Evolutionary conservation across 1,140 invertebrate species (phyloP), one percentile per base, ranked within the genome.

Genomic region (Drosophila nikananu): DNA sequence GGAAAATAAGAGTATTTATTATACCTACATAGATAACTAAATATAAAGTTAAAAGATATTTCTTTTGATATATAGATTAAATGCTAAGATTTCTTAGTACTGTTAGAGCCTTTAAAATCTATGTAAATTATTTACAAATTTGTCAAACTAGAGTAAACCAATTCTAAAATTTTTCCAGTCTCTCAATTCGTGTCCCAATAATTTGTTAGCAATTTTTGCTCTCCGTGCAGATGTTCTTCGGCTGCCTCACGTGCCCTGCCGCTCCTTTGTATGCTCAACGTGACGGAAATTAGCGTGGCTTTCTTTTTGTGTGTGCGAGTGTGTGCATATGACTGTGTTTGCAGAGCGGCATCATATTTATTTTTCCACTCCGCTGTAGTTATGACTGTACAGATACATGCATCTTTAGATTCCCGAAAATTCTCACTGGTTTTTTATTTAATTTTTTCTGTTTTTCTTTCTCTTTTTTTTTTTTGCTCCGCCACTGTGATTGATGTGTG

Each of bases 221-320:
- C 48, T 41, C 55, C 12, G 27, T 74, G 59, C 70, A 78, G 44
- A 48, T 42, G 67, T 68, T 67, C 42, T 42, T 41, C 32, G 66
- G 61, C n/a, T 64, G 58, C 73, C 83, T 81, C 72, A 87, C 83
- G 84, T 83, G 66, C 65, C 71, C 55, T 72, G 86, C 61, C 75
- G 58, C 76, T 86, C 68, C 86, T 90, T 90, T 90, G 86, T 90
- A 67, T 90, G 86, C 86, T 80, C 86, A 90, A 90, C 86, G 86
- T 90, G 86, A 90, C 86, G 86, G 86, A 90, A 90, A 90, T 90
- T 90, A 90, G 86, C 86, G 86, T 82, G 48, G 68, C 77, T 54
- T 87, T 71, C 52, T 35, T 73, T 39, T 55, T n/a, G 0, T 48
- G 61, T 68, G 21, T 82, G 49, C 49, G 41, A 49, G 60, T 66